A percentile compares a stretch with the other conserved stretches of the same genome.
phyloP scores from a whole-genome alignment of 2,797 vertebrate genomes.

The Potorous gilbertii region DNA sequence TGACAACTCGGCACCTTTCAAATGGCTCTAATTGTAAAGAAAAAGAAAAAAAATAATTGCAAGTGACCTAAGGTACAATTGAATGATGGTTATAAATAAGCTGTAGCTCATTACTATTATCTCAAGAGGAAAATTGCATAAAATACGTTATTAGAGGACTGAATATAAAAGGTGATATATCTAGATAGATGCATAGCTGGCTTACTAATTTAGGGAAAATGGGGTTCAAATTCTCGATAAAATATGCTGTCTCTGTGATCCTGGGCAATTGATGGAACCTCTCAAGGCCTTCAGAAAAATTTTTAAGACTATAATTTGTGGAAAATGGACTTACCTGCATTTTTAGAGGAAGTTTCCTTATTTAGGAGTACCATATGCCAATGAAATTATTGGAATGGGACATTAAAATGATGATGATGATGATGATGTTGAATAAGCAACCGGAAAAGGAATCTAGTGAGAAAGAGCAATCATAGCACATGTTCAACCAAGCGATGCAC shows the following conservation, averaged over 20 bases:
- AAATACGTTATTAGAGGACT: not conserved
- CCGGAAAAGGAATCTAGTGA: no score
- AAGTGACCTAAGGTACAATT: not conserved
- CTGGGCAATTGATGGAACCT: not conserved
- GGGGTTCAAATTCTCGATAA: not conserved
- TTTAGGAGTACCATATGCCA: not conserved
- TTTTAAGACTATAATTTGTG: not conserved
- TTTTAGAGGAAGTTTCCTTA: not conserved
- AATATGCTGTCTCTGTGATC: not conserved
- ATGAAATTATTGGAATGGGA: not conserved
- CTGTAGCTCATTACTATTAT: not conserved
- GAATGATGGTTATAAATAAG: not conserved
- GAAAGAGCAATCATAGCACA: not conserved
- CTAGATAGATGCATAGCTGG: not conserved
- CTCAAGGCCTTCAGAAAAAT: not conserved
- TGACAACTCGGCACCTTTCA: not conserved
- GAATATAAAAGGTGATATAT: not conserved
- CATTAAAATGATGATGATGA: no score
- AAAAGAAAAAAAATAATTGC: not conserved
- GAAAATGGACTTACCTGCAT: not conserved
- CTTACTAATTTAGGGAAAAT: not conserved
- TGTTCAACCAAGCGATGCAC: not conserved
- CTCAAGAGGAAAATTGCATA: not conserved
- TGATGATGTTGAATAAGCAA: not conserved
- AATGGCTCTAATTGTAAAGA: not conserved